These are phyloP conservation scores for Mercenaria mercenaria DNA, from an alignment of 1,140 invertebrate species.

Conservation along the genomic window DNA sequence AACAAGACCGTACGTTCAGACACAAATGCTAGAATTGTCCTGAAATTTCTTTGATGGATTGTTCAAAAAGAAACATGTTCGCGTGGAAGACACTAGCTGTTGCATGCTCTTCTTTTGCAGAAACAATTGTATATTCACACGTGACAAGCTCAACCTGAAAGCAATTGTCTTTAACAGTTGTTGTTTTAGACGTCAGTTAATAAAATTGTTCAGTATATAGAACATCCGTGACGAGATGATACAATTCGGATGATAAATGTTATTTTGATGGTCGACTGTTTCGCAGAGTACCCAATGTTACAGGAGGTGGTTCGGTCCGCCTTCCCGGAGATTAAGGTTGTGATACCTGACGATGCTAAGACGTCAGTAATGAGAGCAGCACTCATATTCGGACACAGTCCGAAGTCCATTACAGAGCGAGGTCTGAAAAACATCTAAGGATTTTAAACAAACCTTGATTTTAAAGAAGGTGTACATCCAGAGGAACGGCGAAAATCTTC, in stretches of 20 bases:
- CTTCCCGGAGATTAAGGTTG: conserved; percentile 33
- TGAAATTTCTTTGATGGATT: background rate
- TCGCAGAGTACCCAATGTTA: conserved; percentile 54
- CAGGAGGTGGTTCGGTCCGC: background rate
- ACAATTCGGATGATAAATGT: background rate
- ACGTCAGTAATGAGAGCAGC: conserved; percentile 62
- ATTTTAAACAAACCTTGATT: background rate
- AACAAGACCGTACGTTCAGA: background rate
- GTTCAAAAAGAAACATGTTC: background rate
- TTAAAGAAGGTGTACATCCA: background rate
- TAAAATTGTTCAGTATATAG: conserved; percentile 32
- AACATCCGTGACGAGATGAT: background rate
- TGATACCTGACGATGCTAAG: conserved; percentile 57
- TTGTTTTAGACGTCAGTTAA: conserved; percentile 37
- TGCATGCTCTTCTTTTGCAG: background rate
- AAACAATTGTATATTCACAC: background rate
- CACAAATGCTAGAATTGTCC: background rate
- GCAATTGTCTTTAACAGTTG: background rate
- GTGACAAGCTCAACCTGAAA: conserved; percentile 46
- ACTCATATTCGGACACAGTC: conserved; percentile 51
- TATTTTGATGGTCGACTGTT: conserved; percentile 63
- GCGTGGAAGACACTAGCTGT: background rate
- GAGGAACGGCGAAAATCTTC: background rate
- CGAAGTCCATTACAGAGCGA: background rate
- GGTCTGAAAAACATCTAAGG: conserved; percentile 37